These are phyloP conservation scores for Neria commutata DNA, from an alignment of 2,888 invertebrate species.

Conservation along the genomic window DNA sequence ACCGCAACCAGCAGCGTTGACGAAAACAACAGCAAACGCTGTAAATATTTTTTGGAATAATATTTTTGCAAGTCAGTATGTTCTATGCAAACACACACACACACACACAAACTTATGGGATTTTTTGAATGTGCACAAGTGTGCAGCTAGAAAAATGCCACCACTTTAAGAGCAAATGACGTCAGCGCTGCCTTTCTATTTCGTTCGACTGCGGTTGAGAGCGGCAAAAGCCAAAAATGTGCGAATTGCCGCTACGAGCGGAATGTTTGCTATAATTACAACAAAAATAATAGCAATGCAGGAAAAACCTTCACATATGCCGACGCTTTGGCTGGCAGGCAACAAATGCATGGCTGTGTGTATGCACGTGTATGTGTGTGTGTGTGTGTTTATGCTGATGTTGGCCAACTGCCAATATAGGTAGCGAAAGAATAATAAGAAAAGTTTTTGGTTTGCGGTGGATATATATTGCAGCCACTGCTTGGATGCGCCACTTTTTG, in stretches of 20 bases:
- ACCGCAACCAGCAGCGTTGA: not conserved
- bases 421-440: slow-evolving; percentile 1
- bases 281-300: no score
- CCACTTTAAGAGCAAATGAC: not conserved
- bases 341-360: not conserved
- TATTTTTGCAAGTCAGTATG: no score
- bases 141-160: not conserved
- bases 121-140: no score
- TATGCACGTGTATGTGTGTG: not conserved
- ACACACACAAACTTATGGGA: no score
- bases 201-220: no score
- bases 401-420: slow-evolving; percentile 10
- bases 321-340: not conserved
- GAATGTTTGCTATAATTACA: slow-evolving; percentile 14
- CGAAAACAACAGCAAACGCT: no score
- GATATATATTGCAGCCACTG: not conserved
- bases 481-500: not conserved
- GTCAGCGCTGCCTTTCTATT: no score
- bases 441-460: not conserved
- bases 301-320: no score
- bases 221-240: slow-evolving; percentile 7
- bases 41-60: no score
- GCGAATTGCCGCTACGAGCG: slow-evolving; percentile 9
- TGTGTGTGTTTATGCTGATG: not conserved
- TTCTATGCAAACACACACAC: slow-evolving; percentile 20